These are phyloP conservation scores for Peribatodes rhomboidaria DNA, from an alignment of 2,888 invertebrate species.

Conservation along the genomic window DNA sequence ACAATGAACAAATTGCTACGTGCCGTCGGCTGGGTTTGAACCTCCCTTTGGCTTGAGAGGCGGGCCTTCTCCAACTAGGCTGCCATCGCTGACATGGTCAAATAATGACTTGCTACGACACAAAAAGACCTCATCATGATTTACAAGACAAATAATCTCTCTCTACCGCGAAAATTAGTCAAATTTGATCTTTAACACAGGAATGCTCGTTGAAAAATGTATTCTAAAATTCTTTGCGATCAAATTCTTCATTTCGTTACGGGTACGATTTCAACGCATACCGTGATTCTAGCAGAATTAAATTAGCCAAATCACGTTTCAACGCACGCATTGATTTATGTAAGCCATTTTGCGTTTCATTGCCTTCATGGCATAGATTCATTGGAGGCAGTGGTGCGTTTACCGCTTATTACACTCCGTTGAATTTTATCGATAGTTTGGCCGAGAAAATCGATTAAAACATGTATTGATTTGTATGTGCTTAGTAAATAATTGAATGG, in stretches of 20 bases:
- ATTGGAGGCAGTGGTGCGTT: conserved; percentile 11
- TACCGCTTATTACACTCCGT: background rate
- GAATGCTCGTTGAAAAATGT: too few species aligned
- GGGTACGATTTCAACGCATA: conserved; percentile 1
- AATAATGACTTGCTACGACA: too few species aligned
- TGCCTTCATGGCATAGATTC: conserved; percentile 13
- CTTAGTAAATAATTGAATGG: background rate
- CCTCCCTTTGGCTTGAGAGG: too few species aligned
- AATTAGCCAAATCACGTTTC: conserved; percentile 21
- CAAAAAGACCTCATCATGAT: too few species aligned
- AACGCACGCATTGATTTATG: conserved; percentile 17
- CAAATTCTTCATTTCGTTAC: conserved; percentile 5
- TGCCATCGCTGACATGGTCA: too few species aligned
- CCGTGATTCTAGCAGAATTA: conserved; percentile 3
- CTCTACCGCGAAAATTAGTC: background rate
- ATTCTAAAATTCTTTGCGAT: background rate
- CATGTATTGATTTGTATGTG: background rate
- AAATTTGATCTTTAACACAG: background rate
- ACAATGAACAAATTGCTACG: too few species aligned
- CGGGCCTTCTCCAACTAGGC: too few species aligned
- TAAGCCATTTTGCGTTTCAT: conserved; percentile 17
- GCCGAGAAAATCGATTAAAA: background rate
- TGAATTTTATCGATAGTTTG: background rate
- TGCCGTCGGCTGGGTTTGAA: too few species aligned
- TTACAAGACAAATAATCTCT: background rate